Base-by-base conservation (phyloP, 2,797 vertebrate genomes). In the Stomatorhinus walkeri region DNA sequence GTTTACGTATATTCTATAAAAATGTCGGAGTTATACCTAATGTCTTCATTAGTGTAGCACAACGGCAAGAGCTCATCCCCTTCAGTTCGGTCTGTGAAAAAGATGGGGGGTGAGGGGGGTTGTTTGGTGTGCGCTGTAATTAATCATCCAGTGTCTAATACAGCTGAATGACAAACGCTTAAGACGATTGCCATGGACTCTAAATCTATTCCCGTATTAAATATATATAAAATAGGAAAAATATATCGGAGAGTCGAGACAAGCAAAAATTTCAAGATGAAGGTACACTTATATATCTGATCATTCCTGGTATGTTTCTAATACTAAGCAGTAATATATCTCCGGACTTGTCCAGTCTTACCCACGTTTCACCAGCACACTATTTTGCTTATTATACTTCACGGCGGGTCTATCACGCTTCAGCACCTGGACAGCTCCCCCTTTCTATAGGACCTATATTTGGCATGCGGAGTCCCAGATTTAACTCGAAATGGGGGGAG, bases 351-450 rank as follows among this genome's bases (percentile, higher is more conserved):
- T 81, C 16, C 16, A 81, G 72, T 79, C 72, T 79, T 19, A 79
- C 16, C 76, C 36, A 46, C 76, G 76, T 81, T 8, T 81, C 36
- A 81, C 46, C 19, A 46, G 76, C 40, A 46, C 76, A 19, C 76
- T 79, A 19, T 79, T 79, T 46, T 43, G 76, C 76, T 79, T 79
- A n/a, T 43, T 79, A 46, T 46, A 79, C 36, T 40, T n/a, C 19
- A n/a, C 9, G 32, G 84, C 87, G 88, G 91, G 89, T 91, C 86
- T 43, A 87, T 89, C 89, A 87, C 89, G 84, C 92, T 91, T 79
- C 94, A 95, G 93, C 92, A 93, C 93, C 93, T 91, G 94, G 94
- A 95, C 94, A 93, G 94, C 93, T 94, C 93, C 93, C 64, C 76
- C 76, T 43, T 81, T 68, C 52, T 59, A 52, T 56, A 59, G 59